phyloP scores from a whole-genome alignment of 1,140 invertebrate species.

The Cyclina sinensis region DNA sequence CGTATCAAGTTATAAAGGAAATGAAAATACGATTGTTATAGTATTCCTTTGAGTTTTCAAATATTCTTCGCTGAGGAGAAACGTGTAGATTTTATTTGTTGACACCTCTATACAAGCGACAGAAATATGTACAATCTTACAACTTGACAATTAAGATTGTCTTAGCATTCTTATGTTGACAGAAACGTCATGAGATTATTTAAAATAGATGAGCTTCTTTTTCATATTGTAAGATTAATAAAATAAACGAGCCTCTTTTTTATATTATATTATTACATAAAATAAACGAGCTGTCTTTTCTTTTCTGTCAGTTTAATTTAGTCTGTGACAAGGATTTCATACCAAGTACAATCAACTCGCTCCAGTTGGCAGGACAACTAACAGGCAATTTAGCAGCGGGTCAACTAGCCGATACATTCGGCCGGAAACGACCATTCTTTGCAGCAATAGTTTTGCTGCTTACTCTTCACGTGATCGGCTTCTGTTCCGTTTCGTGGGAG shows the following conservation, averaged over 20 bases:
- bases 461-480: constrained; percentile 60
- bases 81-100: too few relatives aligned
- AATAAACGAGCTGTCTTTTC: not conserved
- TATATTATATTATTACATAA: too few relatives aligned
- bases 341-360: constrained; percentile 70
- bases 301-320: constrained; percentile 74
- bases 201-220: not conserved
- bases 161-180: too few relatives aligned
- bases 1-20: too few relatives aligned
- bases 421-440: constrained; percentile 76
- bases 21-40: too few relatives aligned
- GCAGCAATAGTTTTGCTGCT: constrained; percentile 57
- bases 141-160: too few relatives aligned
- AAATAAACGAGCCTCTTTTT: not conserved
- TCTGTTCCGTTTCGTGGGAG: constrained; percentile 75
- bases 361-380: constrained; percentile 79
- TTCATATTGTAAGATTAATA: constrained; percentile 71
- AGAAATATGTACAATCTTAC: too few relatives aligned
- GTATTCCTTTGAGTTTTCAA: too few relatives aligned
- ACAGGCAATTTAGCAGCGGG: constrained; percentile 73
- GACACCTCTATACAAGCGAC: too few relatives aligned
- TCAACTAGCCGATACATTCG: constrained; percentile 76
- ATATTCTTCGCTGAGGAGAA: too few relatives aligned
- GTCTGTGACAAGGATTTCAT: constrained; percentile 75
- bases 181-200: too few relatives aligned